Evolutionary conservation across 1,140 invertebrate species (phyloP), one percentile per base, ranked within the genome.

Genomic region (Pinna nobilis): DNA sequence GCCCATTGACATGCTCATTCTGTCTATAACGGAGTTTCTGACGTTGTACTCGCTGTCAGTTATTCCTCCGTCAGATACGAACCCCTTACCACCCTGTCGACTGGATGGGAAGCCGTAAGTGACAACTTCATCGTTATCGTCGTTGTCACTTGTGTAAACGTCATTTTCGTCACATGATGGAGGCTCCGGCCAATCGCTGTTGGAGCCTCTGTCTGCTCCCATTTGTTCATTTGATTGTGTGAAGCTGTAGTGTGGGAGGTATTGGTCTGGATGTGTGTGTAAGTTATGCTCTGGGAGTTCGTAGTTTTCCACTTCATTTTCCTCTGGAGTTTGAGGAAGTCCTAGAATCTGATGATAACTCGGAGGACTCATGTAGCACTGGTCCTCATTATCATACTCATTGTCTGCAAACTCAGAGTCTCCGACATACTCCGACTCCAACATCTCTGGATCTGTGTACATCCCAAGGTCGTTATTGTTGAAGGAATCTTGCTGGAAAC

Each of bases 211-310:
- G 32, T 59, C 55, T 35, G 30, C 55, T 59, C 30, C 33, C 55
- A 59, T 35, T 25, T 59, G 51, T 13, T 53, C 51, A 30, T 53
- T 30, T 59, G 55, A 59, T 20, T 59, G 55, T 15, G 70, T 72
- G 23, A 80, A 77, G 57, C 78, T 80, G 32, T 82, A 78, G 20
- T 91, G 91, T 44, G 95, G 95, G 80, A 96, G 91, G 89, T 96
- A 97, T 63, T 94, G 93, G 88, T 96, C 94, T 51, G 94, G 94
- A 91, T 96, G 94, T 75, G 94, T 91, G 78, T 94, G 89, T 87
- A 95, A 95, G 85, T 93, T 93, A 76, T 92, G 93, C 91, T 92
- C 82, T 65, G 76, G 86, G 70, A 84, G 80, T 82, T 88, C 88
- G 74, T 90, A 90, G 82, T 88, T 87, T 77, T 90, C 86, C 9